Evolutionary conservation across 2,113 vertebrate species (phyloP).

Genomic region (Cathartes aura): DNA sequence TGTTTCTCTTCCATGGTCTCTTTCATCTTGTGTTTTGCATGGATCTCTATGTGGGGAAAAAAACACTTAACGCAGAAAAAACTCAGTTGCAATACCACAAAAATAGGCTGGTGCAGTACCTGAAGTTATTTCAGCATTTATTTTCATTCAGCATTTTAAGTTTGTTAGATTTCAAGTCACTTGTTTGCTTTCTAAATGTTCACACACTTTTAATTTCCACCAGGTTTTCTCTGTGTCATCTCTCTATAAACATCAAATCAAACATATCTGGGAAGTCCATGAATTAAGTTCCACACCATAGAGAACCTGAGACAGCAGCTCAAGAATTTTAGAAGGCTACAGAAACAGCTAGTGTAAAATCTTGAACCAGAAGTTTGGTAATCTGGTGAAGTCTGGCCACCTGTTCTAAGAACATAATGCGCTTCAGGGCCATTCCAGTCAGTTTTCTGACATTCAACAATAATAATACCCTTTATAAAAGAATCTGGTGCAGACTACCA

Average conservation of each 20-base stretch:
- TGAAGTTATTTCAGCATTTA: background rate
- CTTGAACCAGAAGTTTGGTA: background rate
- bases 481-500: background rate
- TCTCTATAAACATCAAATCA: background rate
- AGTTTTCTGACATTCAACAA: background rate
- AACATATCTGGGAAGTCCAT: background rate
- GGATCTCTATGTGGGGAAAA: fast-evolving
- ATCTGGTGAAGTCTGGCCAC: background rate
- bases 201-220: background rate
- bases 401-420: background rate
- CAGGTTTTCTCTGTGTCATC: background rate
- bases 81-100: background rate
- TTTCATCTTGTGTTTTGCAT: background rate
- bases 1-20: background rate
- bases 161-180: background rate
- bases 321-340: background rate
- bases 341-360: background rate
- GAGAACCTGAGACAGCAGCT: background rate
- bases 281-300: background rate
- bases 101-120: background rate
- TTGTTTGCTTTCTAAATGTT: background rate
- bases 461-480: background rate
- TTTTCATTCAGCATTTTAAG: background rate
- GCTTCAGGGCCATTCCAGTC: background rate
- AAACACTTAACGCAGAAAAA: background rate